Conservation (phyloP, 2,113 vertebrate species). For the Benitochromis conjunctus region DNA sequence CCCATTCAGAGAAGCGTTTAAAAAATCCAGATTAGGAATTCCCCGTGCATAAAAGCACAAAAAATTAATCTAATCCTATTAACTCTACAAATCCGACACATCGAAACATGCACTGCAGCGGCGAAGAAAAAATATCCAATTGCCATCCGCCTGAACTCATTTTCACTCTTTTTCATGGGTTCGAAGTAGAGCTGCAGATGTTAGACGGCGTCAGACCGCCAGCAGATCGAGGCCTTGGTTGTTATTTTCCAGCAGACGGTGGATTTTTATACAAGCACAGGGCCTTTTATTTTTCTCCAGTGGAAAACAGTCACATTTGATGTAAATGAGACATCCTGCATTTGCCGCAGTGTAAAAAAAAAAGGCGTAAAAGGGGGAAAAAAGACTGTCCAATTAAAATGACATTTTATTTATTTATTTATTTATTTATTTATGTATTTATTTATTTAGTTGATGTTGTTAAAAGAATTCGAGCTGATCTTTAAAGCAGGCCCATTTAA, state of each 20-base stretch:
- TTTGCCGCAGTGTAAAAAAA: background rate
- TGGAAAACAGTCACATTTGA: background rate
- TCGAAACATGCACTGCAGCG: background rate
- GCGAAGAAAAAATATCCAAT: background rate
- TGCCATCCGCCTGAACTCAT: background rate
- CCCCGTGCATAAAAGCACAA: slow-evolving; percentile 33
- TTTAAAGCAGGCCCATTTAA: background rate
- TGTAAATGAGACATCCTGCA: background rate
- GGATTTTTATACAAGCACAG: background rate
- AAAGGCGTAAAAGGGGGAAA: background rate
- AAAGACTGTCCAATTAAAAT: background rate
- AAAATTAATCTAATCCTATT: slow-evolving; percentile 44
- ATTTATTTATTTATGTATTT: background rate
- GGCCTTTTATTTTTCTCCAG: background rate
- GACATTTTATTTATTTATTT: background rate
- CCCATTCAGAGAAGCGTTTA: slow-evolving; percentile 33
- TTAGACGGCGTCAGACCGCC: background rate
- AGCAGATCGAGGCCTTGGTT: background rate
- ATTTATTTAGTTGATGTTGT: background rate
- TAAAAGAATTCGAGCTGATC: background rate
- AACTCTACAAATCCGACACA: slow-evolving; percentile 37
- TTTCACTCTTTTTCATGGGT: background rate
- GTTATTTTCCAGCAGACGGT: background rate
- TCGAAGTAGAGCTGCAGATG: background rate
- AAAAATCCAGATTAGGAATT: slow-evolving; percentile 48